Evolutionary conservation across 2,113 vertebrate species (phyloP).

Genomic region (Argyrosomus japonicus): DNA sequence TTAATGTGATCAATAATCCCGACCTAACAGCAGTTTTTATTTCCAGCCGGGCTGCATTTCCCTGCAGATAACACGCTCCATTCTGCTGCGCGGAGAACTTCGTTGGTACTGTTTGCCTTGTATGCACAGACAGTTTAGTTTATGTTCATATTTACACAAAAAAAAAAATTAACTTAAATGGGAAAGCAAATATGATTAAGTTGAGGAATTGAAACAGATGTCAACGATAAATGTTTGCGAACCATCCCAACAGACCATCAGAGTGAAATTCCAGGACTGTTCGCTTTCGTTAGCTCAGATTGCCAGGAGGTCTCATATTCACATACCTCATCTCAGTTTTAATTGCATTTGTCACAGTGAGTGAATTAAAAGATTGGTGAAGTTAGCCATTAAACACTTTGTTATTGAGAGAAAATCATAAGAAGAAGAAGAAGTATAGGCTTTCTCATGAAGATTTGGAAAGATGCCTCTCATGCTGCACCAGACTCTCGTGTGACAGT

Average conservation of each 20-base stretch:
- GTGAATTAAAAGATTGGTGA: not conserved
- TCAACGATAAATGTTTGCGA: constrained; percentile 49
- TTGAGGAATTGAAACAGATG: constrained; percentile 53
- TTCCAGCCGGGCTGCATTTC: constrained; percentile 52
- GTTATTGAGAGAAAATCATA: not conserved
- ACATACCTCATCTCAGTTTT: constrained; percentile 42
- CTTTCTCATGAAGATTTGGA: not conserved
- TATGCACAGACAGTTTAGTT: constrained; percentile 38
- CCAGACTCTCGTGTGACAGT: constrained; percentile 7
- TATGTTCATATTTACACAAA: constrained; percentile 46
- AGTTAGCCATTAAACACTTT: constrained; percentile 5
- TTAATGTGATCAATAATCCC: constrained; percentile 77
- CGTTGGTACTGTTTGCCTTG: constrained; percentile 5
- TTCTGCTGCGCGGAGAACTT: not conserved
- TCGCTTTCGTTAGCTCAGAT: constrained; percentile 46
- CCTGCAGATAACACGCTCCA: constrained; percentile 6
- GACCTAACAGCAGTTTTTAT: constrained; percentile 63
- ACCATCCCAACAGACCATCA: constrained; percentile 49
- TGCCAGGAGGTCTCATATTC: constrained; percentile 47
- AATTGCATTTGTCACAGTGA: constrained; percentile 34
- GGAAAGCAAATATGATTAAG: constrained; percentile 59
- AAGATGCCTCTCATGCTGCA: not conserved
- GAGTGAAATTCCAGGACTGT: constrained; percentile 49
- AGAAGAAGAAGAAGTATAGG: not conserved
- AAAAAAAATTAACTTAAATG: constrained; percentile 29